These are phyloP conservation scores for Eupleurogrammus muticus DNA, from an alignment of 2,797 vertebrate species.

Conservation along the genomic window DNA sequence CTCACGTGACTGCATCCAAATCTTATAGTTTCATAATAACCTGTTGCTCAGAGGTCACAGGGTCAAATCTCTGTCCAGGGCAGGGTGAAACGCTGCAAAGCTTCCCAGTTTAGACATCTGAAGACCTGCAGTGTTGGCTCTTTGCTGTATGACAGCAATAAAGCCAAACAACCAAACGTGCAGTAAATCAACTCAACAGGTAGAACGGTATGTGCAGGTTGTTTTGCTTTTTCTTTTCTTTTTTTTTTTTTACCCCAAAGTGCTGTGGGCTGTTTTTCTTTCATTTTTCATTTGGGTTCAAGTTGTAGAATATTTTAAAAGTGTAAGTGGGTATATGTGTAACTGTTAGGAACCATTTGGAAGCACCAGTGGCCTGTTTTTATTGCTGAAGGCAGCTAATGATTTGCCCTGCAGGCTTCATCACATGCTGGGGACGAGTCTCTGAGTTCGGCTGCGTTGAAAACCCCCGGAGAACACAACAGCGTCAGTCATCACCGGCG, in stretches of 20 bases:
- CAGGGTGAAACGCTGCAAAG: not conserved
- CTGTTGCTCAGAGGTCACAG: not conserved
- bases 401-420: not conserved
- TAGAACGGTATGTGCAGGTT: constrained; percentile 16
- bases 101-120: constrained; percentile 23
- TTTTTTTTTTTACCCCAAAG: too few relatives aligned
- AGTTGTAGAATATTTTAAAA: not conserved
- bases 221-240: too few relatives aligned
- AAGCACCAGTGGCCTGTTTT: not conserved
- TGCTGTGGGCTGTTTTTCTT: constrained; percentile 9
- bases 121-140: constrained; percentile 48
- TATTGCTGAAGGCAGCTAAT: not conserved
- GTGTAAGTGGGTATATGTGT: not conserved
- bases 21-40: not conserved
- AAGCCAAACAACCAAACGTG: constrained; percentile 15
- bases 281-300: too few relatives aligned
- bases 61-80: constrained; percentile 1
- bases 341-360: too few relatives aligned
- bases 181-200: constrained; percentile 40
- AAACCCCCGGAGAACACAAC: constrained; percentile 23
- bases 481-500: constrained; percentile 42
- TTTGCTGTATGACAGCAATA: constrained; percentile 6
- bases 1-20: not conserved
- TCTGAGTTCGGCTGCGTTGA: not conserved
- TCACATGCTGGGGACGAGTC: constrained; percentile 26